Base-by-base conservation (phyloP, 2,888 invertebrate genomes). In the Alloplasta piceator region DNA sequence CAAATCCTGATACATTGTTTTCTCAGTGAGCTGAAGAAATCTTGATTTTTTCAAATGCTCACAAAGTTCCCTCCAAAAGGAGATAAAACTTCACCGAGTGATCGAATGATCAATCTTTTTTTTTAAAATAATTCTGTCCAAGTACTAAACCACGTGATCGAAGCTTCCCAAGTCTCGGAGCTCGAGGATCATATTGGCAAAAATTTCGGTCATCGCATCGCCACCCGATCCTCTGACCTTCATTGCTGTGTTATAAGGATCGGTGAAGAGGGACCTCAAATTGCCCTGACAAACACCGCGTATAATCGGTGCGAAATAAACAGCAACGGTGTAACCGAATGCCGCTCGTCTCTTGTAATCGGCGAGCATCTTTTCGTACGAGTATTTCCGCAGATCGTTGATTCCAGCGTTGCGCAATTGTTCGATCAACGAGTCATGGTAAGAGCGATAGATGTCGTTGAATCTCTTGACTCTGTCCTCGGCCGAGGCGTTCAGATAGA, bases 111-210 rank as follows among this genome's bases (percentile, higher is more conserved):
- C 3, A 26, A 26, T 26, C 26, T 26, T 26, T 2, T 26, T 26
- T 26, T 26, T 26, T 3, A 26, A 26, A 26, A 26, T 3, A 26
- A 26, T 26, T 26, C 26, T 26, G 3, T 41, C 43, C 60, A 46
- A 7, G 14, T 0, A 3, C 63, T 66, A 72, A 10, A 83, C 6
- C 0, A 85, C 12, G 7, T 84, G 64, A 58, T 87, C 82, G 36
- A 91, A 78, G 67, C 84, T 86, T 0, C 90, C 90, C 3, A 78
- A 64, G 0, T 89, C 85, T 3, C 80, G 85, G 73, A 91, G 76
- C 38, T 88, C 86, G 7, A 91, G 6, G 60, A 92, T 68, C 87
- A 89, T 88, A 4, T 90, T 87, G 6, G 84, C 89, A 66, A 91
- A 84, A 6, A 84, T 26, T 50, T 87, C 82, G 0, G 86, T 85